Evolutionary conservation across 2,797 vertebrate genomes (phyloP).

Genomic region (Saxicola maurus): DNA sequence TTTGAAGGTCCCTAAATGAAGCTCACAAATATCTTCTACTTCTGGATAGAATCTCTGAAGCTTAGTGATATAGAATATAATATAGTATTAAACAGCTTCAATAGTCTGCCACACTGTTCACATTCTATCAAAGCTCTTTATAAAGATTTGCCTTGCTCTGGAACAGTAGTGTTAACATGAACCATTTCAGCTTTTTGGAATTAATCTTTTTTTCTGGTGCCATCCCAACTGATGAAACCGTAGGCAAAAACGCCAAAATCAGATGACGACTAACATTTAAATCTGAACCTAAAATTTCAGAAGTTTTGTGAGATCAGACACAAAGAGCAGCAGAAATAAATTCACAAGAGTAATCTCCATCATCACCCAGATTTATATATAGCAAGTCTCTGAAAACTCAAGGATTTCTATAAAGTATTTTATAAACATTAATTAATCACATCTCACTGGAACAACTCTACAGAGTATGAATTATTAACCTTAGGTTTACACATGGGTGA

Average conservation of each 20-base stretch:
- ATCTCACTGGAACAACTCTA: not conserved
- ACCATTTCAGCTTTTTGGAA: conserved; percentile 17
- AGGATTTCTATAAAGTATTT: not conserved
- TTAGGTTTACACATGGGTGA: not conserved
- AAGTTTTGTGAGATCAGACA: not conserved
- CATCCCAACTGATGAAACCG: not conserved
- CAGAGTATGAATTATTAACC: not conserved
- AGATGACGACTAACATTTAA: not conserved
- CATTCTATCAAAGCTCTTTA: not conserved
- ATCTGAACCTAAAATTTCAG: conserved; percentile 26
- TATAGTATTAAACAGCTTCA: not conserved
- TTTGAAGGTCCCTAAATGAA: not conserved
- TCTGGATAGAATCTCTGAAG: not conserved
- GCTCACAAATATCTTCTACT: not conserved
- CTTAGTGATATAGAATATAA: not conserved
- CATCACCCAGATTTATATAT: not conserved
- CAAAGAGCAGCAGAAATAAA: not conserved
- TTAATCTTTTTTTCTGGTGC: not conserved
- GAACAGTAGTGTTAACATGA: not conserved
- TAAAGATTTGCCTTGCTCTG: conserved; percentile 21
- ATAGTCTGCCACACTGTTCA: not conserved
- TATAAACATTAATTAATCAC: conserved; percentile 11
- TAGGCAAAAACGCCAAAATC: not conserved
- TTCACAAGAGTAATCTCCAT: not conserved
- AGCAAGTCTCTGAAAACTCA: not conserved